Conservation (phyloP, 1,140 invertebrate species). For the Cephus cinctus region DNA sequence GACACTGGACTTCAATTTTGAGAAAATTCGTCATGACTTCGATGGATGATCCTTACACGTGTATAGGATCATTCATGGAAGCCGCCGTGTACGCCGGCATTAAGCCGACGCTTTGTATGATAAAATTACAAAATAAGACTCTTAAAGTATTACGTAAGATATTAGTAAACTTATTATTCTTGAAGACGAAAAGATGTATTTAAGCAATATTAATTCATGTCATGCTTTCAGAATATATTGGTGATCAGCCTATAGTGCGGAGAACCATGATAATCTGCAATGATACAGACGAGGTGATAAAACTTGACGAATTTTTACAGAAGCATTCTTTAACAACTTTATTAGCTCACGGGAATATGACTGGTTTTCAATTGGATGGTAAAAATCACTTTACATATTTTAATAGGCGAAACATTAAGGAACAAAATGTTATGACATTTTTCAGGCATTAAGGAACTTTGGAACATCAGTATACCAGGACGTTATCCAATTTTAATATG, state of each 20-base stretch:
- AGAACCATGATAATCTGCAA: constrained; percentile 44
- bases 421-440: not conserved
- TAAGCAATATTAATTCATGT: constrained; percentile 1
- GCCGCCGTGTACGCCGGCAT: constrained; percentile 30
- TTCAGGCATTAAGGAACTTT: constrained; percentile 32
- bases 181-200: not conserved
- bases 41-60: constrained; percentile 40
- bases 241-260: constrained; percentile 11
- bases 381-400: too few species aligned
- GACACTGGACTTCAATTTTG: constrained; percentile 36
- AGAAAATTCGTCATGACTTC: constrained; percentile 27
- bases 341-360: constrained; percentile 34
- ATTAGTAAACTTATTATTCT: constrained; percentile 4
- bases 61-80: constrained; percentile 50
- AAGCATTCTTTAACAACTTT: constrained; percentile 26
- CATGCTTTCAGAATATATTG: constrained; percentile 28
- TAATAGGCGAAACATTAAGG: not conserved
- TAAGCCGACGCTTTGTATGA: constrained; percentile 4
- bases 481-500: constrained; percentile 46
- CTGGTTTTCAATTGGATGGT: constrained; percentile 27
- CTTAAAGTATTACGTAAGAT: constrained; percentile 28
- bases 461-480: constrained; percentile 32
- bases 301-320: constrained; percentile 32
- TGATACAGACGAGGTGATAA: constrained; percentile 31
- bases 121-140: not conserved